phyloP scores from a whole-genome alignment of 2,113 vertebrate genomes.

The Mystacornis crossleyi region DNA sequence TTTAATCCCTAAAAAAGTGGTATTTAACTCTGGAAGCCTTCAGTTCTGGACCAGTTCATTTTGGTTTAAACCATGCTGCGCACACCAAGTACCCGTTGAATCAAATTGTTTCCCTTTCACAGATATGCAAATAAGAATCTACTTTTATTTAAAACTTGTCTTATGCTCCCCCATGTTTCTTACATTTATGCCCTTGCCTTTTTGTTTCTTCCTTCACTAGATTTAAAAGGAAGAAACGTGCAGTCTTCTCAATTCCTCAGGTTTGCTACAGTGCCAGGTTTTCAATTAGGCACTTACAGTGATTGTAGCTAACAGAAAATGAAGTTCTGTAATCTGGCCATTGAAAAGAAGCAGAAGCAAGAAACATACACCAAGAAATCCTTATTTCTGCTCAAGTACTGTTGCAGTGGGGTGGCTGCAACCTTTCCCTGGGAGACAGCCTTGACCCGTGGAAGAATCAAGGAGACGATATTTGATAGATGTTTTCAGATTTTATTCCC shows the following conservation, averaged over 20 bases:
- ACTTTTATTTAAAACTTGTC: background rate
- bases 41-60: background rate
- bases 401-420: too few relatives aligned
- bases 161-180: background rate
- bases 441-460: too few relatives aligned
- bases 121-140: background rate
- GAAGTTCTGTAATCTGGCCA: background rate
- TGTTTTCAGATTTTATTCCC: too few relatives aligned
- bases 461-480: too few relatives aligned
- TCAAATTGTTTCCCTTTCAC: background rate
- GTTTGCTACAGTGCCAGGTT: background rate
- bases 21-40: background rate
- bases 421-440: too few relatives aligned
- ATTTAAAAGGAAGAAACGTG: background rate
- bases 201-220: background rate
- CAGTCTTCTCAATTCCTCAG: background rate
- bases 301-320: background rate
- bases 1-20: background rate
- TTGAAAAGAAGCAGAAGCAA: background rate
- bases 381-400: background rate
- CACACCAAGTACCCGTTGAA: background rate
- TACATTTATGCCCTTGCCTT: background rate
- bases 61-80: background rate
- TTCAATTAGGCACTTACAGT: background rate
- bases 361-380: background rate